These are phyloP conservation scores for Procambarus virginalis DNA, from an alignment of 1,140 invertebrate genomes.

Conservation along the genomic window DNA sequence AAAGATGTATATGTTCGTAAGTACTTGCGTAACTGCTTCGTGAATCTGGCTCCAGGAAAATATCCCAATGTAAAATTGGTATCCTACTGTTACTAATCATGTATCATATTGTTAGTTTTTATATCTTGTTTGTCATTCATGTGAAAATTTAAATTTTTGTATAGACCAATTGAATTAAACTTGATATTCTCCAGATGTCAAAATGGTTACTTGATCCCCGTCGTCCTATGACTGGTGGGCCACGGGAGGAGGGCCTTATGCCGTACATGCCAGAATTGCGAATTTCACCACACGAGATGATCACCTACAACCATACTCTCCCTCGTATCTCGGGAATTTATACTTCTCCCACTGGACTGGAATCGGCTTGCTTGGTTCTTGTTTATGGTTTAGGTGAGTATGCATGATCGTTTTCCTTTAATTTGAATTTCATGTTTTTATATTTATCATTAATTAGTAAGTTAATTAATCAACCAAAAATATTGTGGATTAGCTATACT, in stretches of 20 bases:
- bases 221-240: conserved; percentile 79
- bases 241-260: conserved; percentile 92
- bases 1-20: no score
- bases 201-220: conserved; percentile 88
- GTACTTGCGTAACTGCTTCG: no score
- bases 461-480: no score
- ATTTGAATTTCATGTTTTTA: background rate
- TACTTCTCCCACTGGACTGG: conserved; percentile 93
- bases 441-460: background rate
- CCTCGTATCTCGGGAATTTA: conserved; percentile 84
- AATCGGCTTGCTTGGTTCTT: conserved; percentile 96
- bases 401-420: background rate
- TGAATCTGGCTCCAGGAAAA: no score
- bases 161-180: background rate
- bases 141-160: background rate
- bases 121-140: no score
- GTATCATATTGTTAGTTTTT: no score
- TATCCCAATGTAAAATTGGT: no score
- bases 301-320: conserved; percentile 97
- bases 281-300: conserved; percentile 88
- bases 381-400: conserved; percentile 90
- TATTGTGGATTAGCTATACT: no score
- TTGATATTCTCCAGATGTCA: conserved; percentile 43
- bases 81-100: no score
- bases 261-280: conserved; percentile 97